phyloP scores from a whole-genome alignment of 2,113 vertebrate species.

The Dicentrarchus labrax region DNA sequence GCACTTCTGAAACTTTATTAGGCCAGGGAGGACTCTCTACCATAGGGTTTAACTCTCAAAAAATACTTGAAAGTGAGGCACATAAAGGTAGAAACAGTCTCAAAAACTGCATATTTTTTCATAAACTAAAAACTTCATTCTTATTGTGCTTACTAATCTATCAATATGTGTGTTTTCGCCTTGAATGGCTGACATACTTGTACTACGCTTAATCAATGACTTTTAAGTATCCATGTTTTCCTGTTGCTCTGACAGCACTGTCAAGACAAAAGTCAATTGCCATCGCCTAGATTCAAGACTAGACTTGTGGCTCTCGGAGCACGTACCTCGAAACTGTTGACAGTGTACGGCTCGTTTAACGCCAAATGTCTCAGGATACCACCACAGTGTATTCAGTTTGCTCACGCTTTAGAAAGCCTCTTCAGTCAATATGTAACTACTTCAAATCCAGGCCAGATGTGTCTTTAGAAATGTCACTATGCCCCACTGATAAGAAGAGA shows the following conservation, averaged over 20 bases:
- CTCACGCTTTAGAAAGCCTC: conserved; percentile 46
- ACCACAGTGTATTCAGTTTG: conserved; percentile 53
- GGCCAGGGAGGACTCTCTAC: conserved; percentile 49
- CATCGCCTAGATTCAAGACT: conserved; percentile 57
- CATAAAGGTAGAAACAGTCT: conserved; percentile 30
- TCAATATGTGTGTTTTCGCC: background rate
- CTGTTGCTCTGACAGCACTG: conserved; percentile 27
- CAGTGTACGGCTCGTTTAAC: conserved; percentile 65
- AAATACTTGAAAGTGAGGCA: conserved; percentile 21
- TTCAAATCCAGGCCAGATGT: conserved; percentile 78
- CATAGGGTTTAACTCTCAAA: conserved; percentile 43
- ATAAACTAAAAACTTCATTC: background rate
- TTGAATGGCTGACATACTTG: conserved; percentile 1
- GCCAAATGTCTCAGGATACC: conserved; percentile 37
- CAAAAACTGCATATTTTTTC: background rate
- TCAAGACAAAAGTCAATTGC: conserved; percentile 41
- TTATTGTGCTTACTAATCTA: background rate
- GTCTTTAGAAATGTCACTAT: conserved; percentile 74
- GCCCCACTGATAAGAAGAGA: conserved; percentile 61
- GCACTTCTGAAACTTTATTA: conserved; percentile 72
- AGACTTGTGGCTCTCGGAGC: conserved; percentile 58
- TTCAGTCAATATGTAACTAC: conserved; percentile 71
- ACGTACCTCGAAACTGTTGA: conserved; percentile 57
- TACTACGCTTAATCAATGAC: background rate
- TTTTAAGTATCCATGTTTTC: conserved; percentile 27